Conservation (phyloP, 2,888 invertebrate genomes). For the Acanthacorydalis orientalis region DNA sequence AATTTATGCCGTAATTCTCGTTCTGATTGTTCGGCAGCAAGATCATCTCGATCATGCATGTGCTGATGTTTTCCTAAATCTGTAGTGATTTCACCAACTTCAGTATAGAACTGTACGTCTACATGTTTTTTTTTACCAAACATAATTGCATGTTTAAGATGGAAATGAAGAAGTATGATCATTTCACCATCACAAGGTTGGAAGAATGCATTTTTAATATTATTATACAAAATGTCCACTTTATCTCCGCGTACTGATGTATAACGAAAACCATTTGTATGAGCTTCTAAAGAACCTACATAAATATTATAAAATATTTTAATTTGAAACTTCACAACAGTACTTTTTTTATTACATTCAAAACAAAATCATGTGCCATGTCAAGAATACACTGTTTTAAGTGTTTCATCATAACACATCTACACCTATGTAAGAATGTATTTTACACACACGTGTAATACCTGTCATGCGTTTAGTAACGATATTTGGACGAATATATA, state of each 20-base stretch:
- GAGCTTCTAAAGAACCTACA: slow-evolving; percentile 89
- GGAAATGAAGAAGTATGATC: slow-evolving; percentile 96
- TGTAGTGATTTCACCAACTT: slow-evolving; percentile 98
- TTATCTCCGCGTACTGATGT: slow-evolving; percentile 99
- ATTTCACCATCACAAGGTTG: slow-evolving; percentile 99
- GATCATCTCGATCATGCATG: slow-evolving; percentile 98
- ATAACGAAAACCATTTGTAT: slow-evolving; percentile 90
- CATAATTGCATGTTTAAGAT: slow-evolving; percentile 97
- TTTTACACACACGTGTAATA: slow-evolving; percentile 14
- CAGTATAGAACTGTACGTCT: slow-evolving; percentile 99
- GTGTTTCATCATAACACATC: no score
- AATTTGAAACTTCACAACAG: neutral
- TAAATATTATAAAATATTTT: slow-evolving; percentile 20
- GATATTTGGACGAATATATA: slow-evolving; percentile 98
- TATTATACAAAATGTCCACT: slow-evolving; percentile 97
- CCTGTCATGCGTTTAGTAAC: slow-evolving; percentile 89
- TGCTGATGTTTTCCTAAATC: slow-evolving; percentile 99
- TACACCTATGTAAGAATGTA: no score
- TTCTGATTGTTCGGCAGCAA: slow-evolving; percentile 97
- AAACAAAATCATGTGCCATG: neutral
- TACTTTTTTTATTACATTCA: neutral
- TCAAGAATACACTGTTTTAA: no score
- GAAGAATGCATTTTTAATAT: slow-evolving; percentile 98
- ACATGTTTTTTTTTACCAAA: slow-evolving; percentile 96
- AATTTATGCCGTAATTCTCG: slow-evolving; percentile 89